Evolutionary conservation across 2,888 invertebrate species (phyloP).

Genomic region (Meta bourneti): DNA sequence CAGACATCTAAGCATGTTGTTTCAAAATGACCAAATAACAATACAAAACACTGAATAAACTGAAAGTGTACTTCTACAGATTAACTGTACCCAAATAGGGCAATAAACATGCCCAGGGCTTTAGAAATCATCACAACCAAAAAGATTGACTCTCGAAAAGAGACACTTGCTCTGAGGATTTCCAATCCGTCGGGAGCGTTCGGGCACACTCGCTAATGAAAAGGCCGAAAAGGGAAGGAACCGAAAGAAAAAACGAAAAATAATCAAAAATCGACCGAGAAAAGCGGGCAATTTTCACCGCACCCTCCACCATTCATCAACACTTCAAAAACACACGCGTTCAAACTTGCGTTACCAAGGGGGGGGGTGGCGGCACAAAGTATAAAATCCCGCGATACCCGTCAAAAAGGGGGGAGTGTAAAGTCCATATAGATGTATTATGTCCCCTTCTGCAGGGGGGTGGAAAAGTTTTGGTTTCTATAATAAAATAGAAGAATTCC

Average conservation of each 20-base stretch:
- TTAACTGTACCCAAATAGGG: no score
- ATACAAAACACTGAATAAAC: no score
- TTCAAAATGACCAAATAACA: no score
- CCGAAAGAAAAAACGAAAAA: conserved; percentile 17
- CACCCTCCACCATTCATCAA: conserved; percentile 64
- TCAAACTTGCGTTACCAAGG: conserved; percentile 66
- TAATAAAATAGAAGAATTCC: conserved; percentile 73
- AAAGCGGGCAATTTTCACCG: conserved; percentile 61
- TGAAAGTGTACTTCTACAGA: no score
- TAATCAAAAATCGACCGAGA: conserved; percentile 52
- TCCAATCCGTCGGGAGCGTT: neutral
- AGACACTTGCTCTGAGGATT: conserved; percentile 31
- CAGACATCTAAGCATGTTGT: no score
- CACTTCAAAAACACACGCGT: conserved; percentile 75
- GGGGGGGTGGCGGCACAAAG: conserved; percentile 38
- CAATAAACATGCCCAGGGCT: no score
- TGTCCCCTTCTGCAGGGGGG: conserved; percentile 21
- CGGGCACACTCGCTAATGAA: conserved; percentile 34
- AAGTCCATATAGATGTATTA: neutral
- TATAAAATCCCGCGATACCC: conserved; percentile 19
- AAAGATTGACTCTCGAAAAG: neutral
- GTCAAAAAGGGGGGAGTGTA: conserved; percentile 6
- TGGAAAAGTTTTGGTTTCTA: conserved; percentile 41
- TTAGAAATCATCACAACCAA: neutral
- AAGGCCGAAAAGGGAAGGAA: neutral